A percentile compares a stretch with the other conserved stretches of the same genome.
Evolutionary conservation across 92 coral and sea anemone genomes (phyloP).

Genomic region (Palythoa heliodiscus): DNA sequence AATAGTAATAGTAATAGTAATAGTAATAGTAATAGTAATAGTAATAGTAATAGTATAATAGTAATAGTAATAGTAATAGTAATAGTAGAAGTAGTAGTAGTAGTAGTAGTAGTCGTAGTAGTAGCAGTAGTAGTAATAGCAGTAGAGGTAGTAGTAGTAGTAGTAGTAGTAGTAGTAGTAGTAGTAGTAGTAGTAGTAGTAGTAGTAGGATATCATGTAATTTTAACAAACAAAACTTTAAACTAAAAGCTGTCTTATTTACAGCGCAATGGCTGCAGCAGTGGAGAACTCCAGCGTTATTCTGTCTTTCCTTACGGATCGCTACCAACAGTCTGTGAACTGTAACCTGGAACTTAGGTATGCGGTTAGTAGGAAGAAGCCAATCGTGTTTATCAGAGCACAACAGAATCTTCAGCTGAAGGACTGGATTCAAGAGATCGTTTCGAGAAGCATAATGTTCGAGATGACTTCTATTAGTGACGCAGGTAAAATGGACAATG

Average conservation of each 20-base stretch:
- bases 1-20: too few relatives aligned
- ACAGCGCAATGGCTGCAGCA: slow-evolving; percentile 85
- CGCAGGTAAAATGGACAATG: slow-evolving; percentile 67
- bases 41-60: too few relatives aligned
- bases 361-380: slow-evolving; percentile 64
- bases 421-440: slow-evolving; percentile 77
- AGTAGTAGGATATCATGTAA: too few relatives aligned
- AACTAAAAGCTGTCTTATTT: neutral
- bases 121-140: too few relatives aligned
- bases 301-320: slow-evolving; percentile 71
- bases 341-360: slow-evolving; percentile 79
- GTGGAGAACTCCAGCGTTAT: slow-evolving; percentile 76
- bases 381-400: slow-evolving; percentile 68
- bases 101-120: too few relatives aligned
- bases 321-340: slow-evolving; percentile 82
- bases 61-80: too few relatives aligned
- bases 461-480: slow-evolving; percentile 59
- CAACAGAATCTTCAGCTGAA: slow-evolving; percentile 59
- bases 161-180: too few relatives aligned
- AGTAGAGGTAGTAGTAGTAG: too few relatives aligned
- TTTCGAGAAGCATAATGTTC: slow-evolving; percentile 61
- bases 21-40: too few relatives aligned
- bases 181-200: too few relatives aligned
- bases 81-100: too few relatives aligned
- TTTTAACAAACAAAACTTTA: neutral